Evolutionary conservation across 2,113 vertebrate genomes (phyloP).

Genomic region (Heteronetta atricapilla): DNA sequence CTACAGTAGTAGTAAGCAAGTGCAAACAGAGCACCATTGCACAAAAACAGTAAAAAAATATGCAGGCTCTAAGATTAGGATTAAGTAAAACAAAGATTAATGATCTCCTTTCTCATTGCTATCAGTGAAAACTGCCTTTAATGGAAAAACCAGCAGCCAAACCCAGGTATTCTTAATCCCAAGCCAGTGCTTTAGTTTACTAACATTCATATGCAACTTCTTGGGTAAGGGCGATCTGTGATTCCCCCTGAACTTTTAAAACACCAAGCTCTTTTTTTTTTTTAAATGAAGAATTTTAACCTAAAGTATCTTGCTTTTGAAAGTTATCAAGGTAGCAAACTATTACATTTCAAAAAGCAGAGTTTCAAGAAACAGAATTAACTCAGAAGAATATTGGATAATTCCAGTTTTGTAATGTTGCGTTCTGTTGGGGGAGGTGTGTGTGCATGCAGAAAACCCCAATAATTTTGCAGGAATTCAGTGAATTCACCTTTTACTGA

Average conservation of each 20-base stretch:
- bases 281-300: background rate
- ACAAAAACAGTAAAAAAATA: background rate
- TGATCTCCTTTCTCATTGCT: background rate
- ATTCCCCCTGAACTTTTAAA: background rate
- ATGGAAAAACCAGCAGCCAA: background rate
- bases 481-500: background rate
- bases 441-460: background rate
- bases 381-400: background rate
- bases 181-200: background rate
- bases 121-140: background rate
- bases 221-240: background rate
- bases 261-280: background rate
- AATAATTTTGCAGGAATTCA: background rate
- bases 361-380: background rate
- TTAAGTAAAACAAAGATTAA: background rate
- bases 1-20: background rate
- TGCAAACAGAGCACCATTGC: background rate
- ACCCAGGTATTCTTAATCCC: background rate
- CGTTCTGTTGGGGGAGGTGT: background rate
- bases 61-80: no score
- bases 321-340: background rate
- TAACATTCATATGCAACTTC: no score
- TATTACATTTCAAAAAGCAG: background rate
- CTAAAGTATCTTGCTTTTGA: background rate
- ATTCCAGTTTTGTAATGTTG: background rate